Percentiles rank a stretch among this genome's conserved stretches.
Conservation (phyloP, 2,888 invertebrate genomes). For the Chrysolina oricalcia region DNA sequence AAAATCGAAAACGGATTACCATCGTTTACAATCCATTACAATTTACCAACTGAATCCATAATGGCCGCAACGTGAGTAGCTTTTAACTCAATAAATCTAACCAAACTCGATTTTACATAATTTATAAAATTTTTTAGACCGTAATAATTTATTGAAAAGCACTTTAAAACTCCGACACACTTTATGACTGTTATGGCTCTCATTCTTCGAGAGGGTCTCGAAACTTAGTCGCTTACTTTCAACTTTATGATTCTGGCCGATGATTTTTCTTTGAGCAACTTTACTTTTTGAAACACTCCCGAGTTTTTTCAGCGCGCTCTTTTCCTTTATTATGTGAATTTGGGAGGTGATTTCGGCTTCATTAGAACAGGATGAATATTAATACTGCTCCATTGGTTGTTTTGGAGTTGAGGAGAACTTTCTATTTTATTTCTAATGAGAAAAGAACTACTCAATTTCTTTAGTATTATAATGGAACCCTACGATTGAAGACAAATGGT, state of each 20-base stretch:
- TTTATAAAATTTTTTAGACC: constrained; percentile 67
- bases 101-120: constrained; percentile 60
- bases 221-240: constrained; percentile 65
- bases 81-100: constrained; percentile 57
- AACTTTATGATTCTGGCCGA: constrained; percentile 65
- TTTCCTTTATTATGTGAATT: not conserved
- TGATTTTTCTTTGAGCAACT: constrained; percentile 64
- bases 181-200: constrained; percentile 68
- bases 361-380: constrained; percentile 25
- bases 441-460: not conserved
- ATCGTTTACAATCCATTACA: constrained; percentile 41
- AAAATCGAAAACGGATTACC: constrained; percentile 26
- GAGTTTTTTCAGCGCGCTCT: constrained; percentile 19
- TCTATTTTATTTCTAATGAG: not conserved
- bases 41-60: constrained; percentile 58
- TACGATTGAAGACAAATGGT: too few species aligned
- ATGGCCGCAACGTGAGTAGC: constrained; percentile 59
- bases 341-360: not conserved
- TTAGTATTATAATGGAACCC: too few species aligned
- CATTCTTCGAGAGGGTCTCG: constrained; percentile 63
- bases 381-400: not conserved
- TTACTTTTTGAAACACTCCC: constrained; percentile 35
- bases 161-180: constrained; percentile 68
- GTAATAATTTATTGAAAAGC: constrained; percentile 70
- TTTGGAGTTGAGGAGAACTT: not conserved